Evolutionary conservation across 2,113 vertebrate genomes (phyloP).

Genomic region (Rhadina sibilatrix): DNA sequence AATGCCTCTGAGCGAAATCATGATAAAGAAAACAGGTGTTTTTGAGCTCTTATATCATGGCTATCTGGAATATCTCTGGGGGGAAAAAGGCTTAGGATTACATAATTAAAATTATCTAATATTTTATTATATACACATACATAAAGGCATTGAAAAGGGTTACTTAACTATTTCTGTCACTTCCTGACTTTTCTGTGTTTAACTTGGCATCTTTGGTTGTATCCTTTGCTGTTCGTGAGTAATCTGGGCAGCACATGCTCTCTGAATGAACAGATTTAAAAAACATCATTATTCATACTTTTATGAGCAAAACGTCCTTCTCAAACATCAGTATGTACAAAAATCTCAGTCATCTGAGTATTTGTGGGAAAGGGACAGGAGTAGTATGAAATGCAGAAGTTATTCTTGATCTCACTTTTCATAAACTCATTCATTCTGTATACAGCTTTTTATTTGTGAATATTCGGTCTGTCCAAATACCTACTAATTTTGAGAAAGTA

Average conservation of each 20-base stretch:
- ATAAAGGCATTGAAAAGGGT: not conserved
- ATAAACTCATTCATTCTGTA: not conserved
- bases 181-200: not conserved
- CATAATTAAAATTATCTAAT: not conserved
- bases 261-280: slow-evolving; percentile 21
- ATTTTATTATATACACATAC: not conserved
- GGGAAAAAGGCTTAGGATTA: not conserved
- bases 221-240: not conserved
- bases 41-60: not conserved
- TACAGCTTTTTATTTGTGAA: not conserved
- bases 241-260: not conserved
- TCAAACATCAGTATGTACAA: not conserved
- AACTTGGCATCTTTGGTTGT: not conserved
- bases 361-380: not conserved
- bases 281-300: not conserved
- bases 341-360: not conserved
- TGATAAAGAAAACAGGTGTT: not conserved
- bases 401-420: not conserved
- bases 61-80: not conserved
- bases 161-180: not conserved
- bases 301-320: not conserved
- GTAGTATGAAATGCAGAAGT: not conserved
- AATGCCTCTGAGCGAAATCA: not conserved
- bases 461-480: not conserved
- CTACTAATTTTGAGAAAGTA: not conserved